Evolutionary conservation across 1,140 invertebrate species (phyloP), one percentile per base, ranked within the genome.

Genomic region (Arctopsyche grandis): DNA sequence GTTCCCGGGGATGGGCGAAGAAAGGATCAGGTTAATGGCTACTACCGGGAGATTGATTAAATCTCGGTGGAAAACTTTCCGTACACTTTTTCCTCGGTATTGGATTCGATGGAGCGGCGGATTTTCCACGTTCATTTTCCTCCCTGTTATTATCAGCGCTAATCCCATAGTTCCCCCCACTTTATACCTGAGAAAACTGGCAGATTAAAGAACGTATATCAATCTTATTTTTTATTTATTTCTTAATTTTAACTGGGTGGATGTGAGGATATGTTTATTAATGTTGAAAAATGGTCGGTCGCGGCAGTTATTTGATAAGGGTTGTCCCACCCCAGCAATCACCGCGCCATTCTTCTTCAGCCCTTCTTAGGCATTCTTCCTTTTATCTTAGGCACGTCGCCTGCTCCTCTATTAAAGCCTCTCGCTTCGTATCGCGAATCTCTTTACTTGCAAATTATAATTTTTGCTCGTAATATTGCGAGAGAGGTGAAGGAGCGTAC

Each of bases 31-130:
- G 69, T 63, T 79, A 79, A 79, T 74, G 69, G 78, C 69, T 69
- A 69, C 16, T 52, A 16, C 48, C 44, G 43, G 29, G 58, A 69
- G 73, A 76, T 76, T 80, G 79, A 80, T 80, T 80, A 80, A 80
- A 80, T 76, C 79, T 76, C 43, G n/a, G 46, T 38, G 73, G 63
- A 76, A 80, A 80, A 69, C 21, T 80, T 56, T 69, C 69, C 26
- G 22, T 24, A 66, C 44, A 69, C 66, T 63, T 63, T 63, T 44
- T 26, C 10, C 14, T 22, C 48, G 29, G 63, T 77, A 69, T 69
- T 77, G 58, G 43, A 69, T 24, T n/a, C 46, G 63, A 69, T 29
- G 75, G 9, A 21, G 75, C 75, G 26, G 19, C 38, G 19, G 63
- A 44, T 29, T 77, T 66, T 77, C 75, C 58, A 4, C 74, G 44